These are phyloP conservation scores for Labrus mixtus DNA, from an alignment of 2,113 vertebrate species.

Conservation along the genomic window DNA sequence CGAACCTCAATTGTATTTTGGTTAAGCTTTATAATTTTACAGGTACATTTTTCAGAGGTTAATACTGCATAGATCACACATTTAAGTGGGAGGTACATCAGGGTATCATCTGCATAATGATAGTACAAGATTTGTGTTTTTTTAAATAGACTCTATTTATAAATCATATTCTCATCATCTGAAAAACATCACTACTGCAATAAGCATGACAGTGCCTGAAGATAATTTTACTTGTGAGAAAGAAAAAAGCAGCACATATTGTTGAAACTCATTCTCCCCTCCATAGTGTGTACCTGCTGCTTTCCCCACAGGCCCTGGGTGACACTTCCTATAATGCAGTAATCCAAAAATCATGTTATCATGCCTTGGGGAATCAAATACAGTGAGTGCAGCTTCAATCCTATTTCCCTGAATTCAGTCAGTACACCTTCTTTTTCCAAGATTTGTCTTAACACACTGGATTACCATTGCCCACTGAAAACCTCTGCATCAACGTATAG, in stretches of 20 bases:
- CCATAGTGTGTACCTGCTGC: slow-evolving; percentile 51
- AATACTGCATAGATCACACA: not conserved
- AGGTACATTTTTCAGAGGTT: not conserved
- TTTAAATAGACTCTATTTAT: not conserved
- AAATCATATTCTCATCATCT: slow-evolving; percentile 1
- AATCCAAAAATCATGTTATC: slow-evolving; percentile 83
- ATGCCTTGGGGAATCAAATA: slow-evolving; percentile 70
- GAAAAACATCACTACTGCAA: not conserved
- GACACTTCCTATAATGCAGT: slow-evolving; percentile 78
- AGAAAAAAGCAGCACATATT: slow-evolving; percentile 22
- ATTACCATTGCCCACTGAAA: slow-evolving; percentile 75
- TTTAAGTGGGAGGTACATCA: not conserved
- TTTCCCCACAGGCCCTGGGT: slow-evolving; percentile 60
- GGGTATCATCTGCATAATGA: not conserved
- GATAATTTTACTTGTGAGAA: not conserved
- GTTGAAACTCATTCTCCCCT: slow-evolving; percentile 23
- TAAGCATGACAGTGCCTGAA: not conserved
- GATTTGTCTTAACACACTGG: slow-evolving; percentile 75
- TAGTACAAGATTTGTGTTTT: not conserved
- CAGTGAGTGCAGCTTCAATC: slow-evolving; percentile 73
- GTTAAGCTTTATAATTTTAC: not conserved
- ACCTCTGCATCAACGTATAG: slow-evolving; percentile 47
- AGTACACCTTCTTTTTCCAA: slow-evolving; percentile 59
- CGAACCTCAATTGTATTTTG: too few relatives aligned
- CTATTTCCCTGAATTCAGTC: slow-evolving; percentile 72